Evolutionary conservation across 1,140 invertebrate genomes (phyloP).

Genomic region (Ephestia elutella): DNA sequence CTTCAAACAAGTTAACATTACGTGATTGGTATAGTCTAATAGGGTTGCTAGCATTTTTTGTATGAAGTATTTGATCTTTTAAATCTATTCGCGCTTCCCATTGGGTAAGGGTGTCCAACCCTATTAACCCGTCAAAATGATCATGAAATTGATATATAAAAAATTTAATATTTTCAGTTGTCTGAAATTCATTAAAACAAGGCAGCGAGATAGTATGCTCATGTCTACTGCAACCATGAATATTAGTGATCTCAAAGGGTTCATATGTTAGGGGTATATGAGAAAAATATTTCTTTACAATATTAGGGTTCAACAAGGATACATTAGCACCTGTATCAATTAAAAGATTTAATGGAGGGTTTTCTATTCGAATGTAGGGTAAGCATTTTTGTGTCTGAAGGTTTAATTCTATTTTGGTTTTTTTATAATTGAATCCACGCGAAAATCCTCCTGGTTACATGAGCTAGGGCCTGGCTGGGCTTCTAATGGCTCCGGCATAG

Average conservation of each 20-base stretch:
- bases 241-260: conserved; percentile 5
- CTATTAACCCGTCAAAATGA: conserved; percentile 20
- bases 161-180: conserved; percentile 11
- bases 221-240: conserved; percentile 11
- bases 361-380: too few relatives aligned
- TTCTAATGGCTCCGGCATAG: background rate
- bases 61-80: conserved; percentile 15
- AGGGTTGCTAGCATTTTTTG: conserved; percentile 12
- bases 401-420: conserved; percentile 19
- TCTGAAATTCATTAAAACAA: conserved; percentile 16
- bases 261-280: conserved; percentile 13
- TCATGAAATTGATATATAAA: conserved; percentile 20
- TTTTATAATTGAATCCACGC: conserved; percentile 7
- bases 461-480: too few relatives aligned
- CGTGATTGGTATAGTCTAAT: conserved; percentile 17
- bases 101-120: conserved; percentile 17
- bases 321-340: too few relatives aligned
- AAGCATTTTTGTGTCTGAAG: too few relatives aligned
- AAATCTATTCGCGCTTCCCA: conserved; percentile 21
- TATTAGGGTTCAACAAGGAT: conserved; percentile 18
- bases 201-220: conserved; percentile 15
- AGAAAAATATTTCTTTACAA: conserved; percentile 16
- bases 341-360: too few relatives aligned
- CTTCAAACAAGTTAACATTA: conserved; percentile 21
- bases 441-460: conserved; percentile 14